Evolutionary conservation across 2,113 vertebrate genomes (phyloP), one percentile per base, ranked within the genome.

Genomic region (Ptyas mucosa): DNA sequence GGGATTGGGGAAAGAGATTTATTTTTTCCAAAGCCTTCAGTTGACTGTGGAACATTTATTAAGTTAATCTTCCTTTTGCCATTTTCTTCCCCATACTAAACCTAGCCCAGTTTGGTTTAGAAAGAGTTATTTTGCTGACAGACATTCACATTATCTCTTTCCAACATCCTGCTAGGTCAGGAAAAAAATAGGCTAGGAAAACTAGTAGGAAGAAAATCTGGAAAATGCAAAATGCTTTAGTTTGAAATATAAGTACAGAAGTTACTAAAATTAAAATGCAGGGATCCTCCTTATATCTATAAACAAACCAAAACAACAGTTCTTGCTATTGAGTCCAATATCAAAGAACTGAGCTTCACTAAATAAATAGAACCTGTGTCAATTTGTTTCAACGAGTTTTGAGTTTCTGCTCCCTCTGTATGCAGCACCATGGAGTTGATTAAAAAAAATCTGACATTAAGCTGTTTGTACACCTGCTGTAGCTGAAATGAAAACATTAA

Each of bases 401-500:
- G 43, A 94, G 92, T 89, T 94, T 4, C 9, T 9, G 0, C 91
- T 95, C 89, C 92, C 39, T 90, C 11, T 87, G 49, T 87, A 89
- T 8, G 10, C 39, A 95, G 58, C 23, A 93, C 46, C 90, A 85
- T 64, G 8, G 94, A 93, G 81, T 88, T 87, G 24, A n/a, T 54
- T 88, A 88, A n/a, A 69, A 69, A 29, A 93, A 51, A 92, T 92
- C 85, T 95, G 29, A 89, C 43, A 92, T 92, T 92, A 96, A 93
- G 52, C 26, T 95, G 14, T 51, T 93, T 54, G 5, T 57, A 93
- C 86, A 90, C 23, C 46, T 94, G 10, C 5, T 91, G 46, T 93
- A 96, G 87, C 43, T 94, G 39, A 87, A 95, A 94, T 93, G 10
- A 92, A 96, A 95, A 93, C 55, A 95, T 61, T 93, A 75, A 53